A percentile compares a stretch with the other conserved stretches of the same genome.
Evolutionary conservation across 2,113 vertebrate species (phyloP).

Genomic region (Indri indri): DNA sequence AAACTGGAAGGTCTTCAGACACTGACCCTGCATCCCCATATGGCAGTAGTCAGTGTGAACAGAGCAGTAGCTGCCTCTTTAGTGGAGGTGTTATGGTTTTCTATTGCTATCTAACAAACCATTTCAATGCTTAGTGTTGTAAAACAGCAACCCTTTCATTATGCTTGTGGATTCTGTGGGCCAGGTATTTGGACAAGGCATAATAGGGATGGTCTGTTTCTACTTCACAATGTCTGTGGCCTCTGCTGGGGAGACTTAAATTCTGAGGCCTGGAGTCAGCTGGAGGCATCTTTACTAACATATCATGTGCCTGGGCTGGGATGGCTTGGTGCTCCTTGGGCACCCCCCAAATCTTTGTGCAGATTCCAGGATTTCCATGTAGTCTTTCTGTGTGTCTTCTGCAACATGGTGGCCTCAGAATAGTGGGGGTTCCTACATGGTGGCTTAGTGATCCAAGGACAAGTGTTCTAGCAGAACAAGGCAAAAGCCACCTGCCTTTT

Average conservation of each 20-base stretch:
- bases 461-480: not conserved
- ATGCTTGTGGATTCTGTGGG: not conserved
- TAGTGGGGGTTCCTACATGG: not conserved
- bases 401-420: not conserved
- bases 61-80: not conserved
- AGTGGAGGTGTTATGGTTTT: not conserved
- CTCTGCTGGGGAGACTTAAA: not conserved
- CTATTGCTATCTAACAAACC: not conserved
- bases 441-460: not conserved
- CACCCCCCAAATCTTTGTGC: not conserved
- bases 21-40: fast-evolving
- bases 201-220: not conserved
- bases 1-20: not conserved
- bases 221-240: not conserved
- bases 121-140: not conserved
- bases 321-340: not conserved
- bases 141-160: not conserved
- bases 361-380: not conserved
- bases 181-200: not conserved
- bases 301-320: not conserved
- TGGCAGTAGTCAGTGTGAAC: fast-evolving
- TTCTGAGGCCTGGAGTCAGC: not conserved
- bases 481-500: not conserved
- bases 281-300: not conserved
- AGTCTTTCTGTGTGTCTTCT: not conserved